These are phyloP conservation scores for Hypselothyrea guttata DNA, from an alignment of 2,888 invertebrate genomes.

Conservation along the genomic window DNA sequence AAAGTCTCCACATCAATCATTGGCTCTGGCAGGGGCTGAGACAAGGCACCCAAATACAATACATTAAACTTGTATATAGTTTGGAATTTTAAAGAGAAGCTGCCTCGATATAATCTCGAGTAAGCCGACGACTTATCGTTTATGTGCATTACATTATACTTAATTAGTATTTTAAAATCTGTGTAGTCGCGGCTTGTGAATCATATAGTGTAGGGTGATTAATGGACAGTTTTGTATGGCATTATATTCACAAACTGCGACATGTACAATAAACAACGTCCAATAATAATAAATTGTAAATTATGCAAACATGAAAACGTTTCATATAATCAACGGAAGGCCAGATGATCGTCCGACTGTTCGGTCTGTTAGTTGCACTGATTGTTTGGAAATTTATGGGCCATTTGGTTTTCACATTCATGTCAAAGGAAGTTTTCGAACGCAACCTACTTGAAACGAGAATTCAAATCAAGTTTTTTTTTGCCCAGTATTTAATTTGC, in stretches of 20 bases:
- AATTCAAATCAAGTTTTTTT: conserved; percentile 26
- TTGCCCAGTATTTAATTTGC: conserved; percentile 30
- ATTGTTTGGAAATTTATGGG: conserved; percentile 52
- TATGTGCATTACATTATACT: conserved; percentile 76
- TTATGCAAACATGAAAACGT: conserved; percentile 73
- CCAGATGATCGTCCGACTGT: conserved; percentile 19
- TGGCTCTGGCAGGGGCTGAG: conserved; percentile 16
- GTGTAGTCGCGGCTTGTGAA: conserved; percentile 6
- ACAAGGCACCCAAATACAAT: conserved; percentile 69
- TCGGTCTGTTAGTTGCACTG: conserved; percentile 13
- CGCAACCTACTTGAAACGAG: conserved; percentile 57
- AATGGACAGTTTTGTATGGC: conserved; percentile 70
- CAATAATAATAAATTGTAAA: conserved; percentile 76
- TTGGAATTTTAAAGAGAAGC: conserved; percentile 27
- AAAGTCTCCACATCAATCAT: conserved; percentile 66
- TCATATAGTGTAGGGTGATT: conserved; percentile 58
- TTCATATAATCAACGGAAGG: conserved; percentile 66
- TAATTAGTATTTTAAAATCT: conserved; percentile 60
- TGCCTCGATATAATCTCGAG: conserved; percentile 64
- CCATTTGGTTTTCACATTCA: conserved; percentile 54
- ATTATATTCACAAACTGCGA: conserved; percentile 72
- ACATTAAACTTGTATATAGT: conserved; percentile 47
- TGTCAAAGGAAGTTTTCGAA: conserved; percentile 68
- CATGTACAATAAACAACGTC: conserved; percentile 72
- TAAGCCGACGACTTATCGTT: conserved; percentile 69